Percentiles rank a stretch among this genome's conserved stretches.
These are phyloP conservation scores for Drosophila pandora DNA, from an alignment of 1,140 invertebrate genomes.

Conservation along the genomic window DNA sequence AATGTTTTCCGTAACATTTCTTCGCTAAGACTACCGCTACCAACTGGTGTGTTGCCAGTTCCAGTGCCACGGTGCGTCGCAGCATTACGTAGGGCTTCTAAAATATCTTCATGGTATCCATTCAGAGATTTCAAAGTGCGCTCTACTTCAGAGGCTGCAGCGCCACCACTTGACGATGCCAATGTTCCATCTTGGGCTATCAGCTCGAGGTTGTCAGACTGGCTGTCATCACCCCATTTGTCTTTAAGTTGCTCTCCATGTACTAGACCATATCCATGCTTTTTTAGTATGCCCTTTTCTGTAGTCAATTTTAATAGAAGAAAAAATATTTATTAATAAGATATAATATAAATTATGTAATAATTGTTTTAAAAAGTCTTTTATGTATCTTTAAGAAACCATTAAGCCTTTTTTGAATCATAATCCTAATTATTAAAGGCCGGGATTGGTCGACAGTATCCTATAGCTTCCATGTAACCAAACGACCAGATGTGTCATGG, in stretches of 20 bases:
- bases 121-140: slow-evolving; percentile 93
- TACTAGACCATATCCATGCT: slow-evolving; percentile 91
- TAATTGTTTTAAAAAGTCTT: too few relatives aligned
- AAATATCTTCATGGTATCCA: slow-evolving; percentile 96
- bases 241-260: slow-evolving; percentile 87
- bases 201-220: slow-evolving; percentile 89
- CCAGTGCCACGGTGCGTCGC: slow-evolving; percentile 88
- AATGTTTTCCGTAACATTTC: slow-evolving; percentile 87
- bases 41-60: slow-evolving; percentile 85
- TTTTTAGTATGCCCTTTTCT: slow-evolving; percentile 95
- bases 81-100: slow-evolving; percentile 93
- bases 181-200: slow-evolving; percentile 88
- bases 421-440: too few relatives aligned
- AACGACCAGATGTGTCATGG: too few relatives aligned
- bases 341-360: too few relatives aligned
- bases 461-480: too few relatives aligned
- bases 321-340: too few relatives aligned
- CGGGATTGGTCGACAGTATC: too few relatives aligned
- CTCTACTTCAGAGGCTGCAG: slow-evolving; percentile 90
- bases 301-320: slow-evolving; percentile 83
- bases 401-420: too few relatives aligned
- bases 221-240: slow-evolving; percentile 89
- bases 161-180: slow-evolving; percentile 85
- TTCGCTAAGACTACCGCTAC: slow-evolving; percentile 86
- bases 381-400: too few relatives aligned